These are phyloP conservation scores for Cephonodes hylas DNA, from an alignment of 2,888 invertebrate genomes.

Conservation along the genomic window DNA sequence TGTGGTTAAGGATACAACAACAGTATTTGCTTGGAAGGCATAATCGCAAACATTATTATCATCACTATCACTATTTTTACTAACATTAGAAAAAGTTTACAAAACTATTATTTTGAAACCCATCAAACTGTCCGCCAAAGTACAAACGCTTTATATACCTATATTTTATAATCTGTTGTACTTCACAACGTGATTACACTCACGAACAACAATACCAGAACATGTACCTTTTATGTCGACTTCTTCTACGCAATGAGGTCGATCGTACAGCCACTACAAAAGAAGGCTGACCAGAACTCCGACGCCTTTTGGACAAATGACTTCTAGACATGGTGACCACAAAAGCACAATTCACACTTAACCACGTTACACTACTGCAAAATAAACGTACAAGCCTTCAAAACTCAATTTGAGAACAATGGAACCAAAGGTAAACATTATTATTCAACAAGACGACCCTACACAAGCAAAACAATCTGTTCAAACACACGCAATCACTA, in stretches of 20 bases:
- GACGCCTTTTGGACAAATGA: constrained; percentile 27
- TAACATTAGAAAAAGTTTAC: not conserved
- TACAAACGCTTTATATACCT: not conserved
- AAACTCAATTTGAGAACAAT: constrained; percentile 28
- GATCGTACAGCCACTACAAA: constrained; percentile 34
- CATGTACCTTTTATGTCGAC: constrained; percentile 37
- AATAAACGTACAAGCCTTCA: constrained; percentile 5
- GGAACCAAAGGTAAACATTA: constrained; percentile 27
- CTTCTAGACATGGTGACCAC: constrained; percentile 29
- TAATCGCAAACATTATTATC: not conserved
- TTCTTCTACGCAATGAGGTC: constrained; percentile 36
- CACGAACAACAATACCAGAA: not conserved
- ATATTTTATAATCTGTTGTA: not conserved
- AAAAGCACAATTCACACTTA: not conserved
- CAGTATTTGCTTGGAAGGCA: not conserved
- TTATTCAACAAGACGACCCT: constrained; percentile 26
- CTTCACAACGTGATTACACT: not conserved
- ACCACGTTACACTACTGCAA: not conserved
- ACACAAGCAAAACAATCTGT: constrained; percentile 22
- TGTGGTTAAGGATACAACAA: not conserved
- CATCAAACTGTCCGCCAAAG: not conserved
- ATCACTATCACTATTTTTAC: not conserved
- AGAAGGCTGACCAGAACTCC: constrained; percentile 22
- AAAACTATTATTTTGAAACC: not conserved
- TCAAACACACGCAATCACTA: constrained; percentile 19